These are phyloP conservation scores for Biston stratarius DNA, from an alignment of 2,888 invertebrate species.

Conservation along the genomic window DNA sequence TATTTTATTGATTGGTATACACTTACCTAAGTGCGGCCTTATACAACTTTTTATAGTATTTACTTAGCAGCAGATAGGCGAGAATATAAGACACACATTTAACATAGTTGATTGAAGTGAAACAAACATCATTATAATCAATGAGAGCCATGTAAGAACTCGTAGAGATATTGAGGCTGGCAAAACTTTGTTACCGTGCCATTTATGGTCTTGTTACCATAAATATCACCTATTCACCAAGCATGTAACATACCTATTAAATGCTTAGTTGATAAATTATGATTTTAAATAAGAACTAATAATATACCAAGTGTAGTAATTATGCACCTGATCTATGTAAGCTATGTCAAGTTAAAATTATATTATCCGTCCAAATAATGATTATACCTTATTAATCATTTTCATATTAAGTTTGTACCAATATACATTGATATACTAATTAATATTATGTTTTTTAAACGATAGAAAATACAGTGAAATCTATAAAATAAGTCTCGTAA, in stretches of 20 bases:
- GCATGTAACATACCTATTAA: constrained; percentile 2
- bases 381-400: background rate
- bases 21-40: too few species aligned
- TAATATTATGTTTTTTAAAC: background rate
- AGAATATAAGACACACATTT: background rate
- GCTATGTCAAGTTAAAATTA: background rate
- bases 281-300: background rate
- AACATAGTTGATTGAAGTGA: background rate
- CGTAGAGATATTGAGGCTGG: background rate
- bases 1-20: too few species aligned
- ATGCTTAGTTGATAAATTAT: constrained; percentile 1
- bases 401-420: background rate
- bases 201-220: constrained; percentile 20
- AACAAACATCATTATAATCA: background rate
- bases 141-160: background rate
- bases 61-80: too few species aligned
- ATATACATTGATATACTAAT: background rate
- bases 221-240: background rate
- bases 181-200: constrained; percentile 15
- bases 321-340: background rate
- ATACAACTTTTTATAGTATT: too few species aligned
- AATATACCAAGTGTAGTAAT: background rate
- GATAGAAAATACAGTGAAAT: background rate
- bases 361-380: constrained; percentile 27
- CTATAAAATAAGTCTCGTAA: background rate